Percentiles rank a stretch among this genome's conserved stretches.
phyloP scores from a whole-genome alignment of 2,113 vertebrate species.

The Cromileptes altivelis region DNA sequence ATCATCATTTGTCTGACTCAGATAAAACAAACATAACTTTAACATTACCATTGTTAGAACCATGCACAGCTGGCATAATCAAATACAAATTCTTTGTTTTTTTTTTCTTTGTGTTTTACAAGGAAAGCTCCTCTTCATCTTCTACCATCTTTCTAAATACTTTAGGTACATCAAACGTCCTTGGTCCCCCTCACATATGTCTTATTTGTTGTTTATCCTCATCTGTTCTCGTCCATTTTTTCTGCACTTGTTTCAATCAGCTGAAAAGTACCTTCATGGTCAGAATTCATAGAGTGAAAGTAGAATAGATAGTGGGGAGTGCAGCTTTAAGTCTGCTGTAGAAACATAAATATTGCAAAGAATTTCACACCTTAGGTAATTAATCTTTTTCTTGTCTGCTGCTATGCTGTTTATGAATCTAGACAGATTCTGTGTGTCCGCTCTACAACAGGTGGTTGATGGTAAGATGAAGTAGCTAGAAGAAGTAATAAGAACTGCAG shows the following conservation, averaged over 20 bases:
- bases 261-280: not conserved
- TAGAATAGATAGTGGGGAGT: not conserved
- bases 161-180: not conserved
- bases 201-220: not conserved
- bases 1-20: constrained; percentile 35
- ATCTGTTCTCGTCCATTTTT: not conserved
- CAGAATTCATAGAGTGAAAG: not conserved
- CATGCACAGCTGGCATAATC: not conserved
- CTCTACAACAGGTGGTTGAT: too few species aligned
- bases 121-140: not conserved
- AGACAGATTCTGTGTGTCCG: not conserved
- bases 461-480: not conserved
- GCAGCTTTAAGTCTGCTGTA: not conserved
- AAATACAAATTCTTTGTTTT: constrained; percentile 31
- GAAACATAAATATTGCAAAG: not conserved
- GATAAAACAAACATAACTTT: constrained; percentile 24
- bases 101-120: not conserved
- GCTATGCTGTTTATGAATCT: not conserved
- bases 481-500: not conserved
- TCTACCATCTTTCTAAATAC: not conserved
- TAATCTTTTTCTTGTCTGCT: not conserved
- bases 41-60: constrained; percentile 3
- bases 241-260: not conserved
- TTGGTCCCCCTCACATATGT: not conserved
- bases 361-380: not conserved